Base-by-base conservation (phyloP, 2,888 invertebrate species). In the Drosophila antonietae region DNA sequence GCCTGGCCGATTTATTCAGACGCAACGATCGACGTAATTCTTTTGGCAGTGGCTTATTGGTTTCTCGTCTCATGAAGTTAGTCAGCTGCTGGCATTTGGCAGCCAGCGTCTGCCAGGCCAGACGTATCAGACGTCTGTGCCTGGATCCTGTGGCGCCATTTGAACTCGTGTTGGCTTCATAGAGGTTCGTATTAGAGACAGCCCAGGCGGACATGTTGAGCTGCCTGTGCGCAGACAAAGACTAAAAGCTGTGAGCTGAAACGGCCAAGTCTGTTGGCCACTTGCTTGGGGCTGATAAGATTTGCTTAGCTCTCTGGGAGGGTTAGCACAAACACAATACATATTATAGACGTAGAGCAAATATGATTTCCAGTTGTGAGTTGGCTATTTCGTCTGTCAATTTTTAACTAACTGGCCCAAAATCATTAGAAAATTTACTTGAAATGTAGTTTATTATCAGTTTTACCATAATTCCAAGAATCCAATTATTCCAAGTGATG, bases 41-140 rank as follows among this genome's bases (percentile, higher is more conserved):
- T 73, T 91, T 91, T 52, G 87, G 87, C 55, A 91, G 57, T 1
- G 91, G 90, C 23, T 90, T 90, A 44, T 91, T 90, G 0, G 81
- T 77, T 65, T 88, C 88, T 2, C 84, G 80, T 15, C 69, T 61
- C 8, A 91, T 57, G 15, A 87, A 70, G 51, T 66, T 78, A 3
- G 88, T 79, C 3, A 91, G 58, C 59, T 80, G 69, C 46, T 88
- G 84, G 47, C 84, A 90, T 67, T 83, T 90, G 55, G 78, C 68
- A 35, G 86, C 71, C 28, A 91, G 70, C 18, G 80, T 78, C 53
- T 86, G 90, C 91, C 91, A 91, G 63, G 81, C 82, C 23, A 89
- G 59, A 12, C 80, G 82, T 14, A 90, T 55, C 41, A 91, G 55
- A 2, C 70, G 74, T 7, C 69, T 49, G 15, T 52, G 64, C 1